Conservation (phyloP, 2,113 vertebrate genomes). For the Pogonocichla stellata region DNA sequence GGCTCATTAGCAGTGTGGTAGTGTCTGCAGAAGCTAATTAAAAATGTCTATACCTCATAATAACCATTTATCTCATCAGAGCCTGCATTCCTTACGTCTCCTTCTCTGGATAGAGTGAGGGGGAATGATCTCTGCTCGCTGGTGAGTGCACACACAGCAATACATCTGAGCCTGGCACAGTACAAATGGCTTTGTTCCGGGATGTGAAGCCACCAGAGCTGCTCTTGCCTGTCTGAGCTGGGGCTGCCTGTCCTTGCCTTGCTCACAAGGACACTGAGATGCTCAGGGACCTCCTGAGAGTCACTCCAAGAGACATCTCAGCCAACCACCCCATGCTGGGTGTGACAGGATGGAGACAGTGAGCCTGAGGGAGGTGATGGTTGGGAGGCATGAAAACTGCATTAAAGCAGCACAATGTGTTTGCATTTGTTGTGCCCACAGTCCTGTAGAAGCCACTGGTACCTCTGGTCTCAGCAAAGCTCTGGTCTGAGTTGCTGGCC, state of each 20-base stretch:
- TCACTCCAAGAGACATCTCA: not conserved
- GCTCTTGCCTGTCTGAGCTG: constrained; percentile 60
- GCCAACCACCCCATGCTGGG: not conserved
- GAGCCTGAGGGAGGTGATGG: not conserved
- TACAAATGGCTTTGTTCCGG: constrained; percentile 3
- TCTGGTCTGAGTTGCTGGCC: fast-evolving
- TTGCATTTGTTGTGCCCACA: not conserved
- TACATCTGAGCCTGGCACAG: not conserved
- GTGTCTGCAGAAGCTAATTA: constrained; percentile 60
- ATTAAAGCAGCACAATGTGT: not conserved
- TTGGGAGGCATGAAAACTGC: not conserved
- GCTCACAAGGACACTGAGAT: constrained; percentile 24
- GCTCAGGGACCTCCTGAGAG: not conserved
- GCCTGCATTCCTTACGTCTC: not conserved
- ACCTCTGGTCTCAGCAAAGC: not conserved
- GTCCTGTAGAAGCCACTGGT: not conserved
- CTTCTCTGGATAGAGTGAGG: not conserved
- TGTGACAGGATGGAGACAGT: not conserved
- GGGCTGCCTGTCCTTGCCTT: constrained; percentile 69
- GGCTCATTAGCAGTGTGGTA: constrained; percentile 46
- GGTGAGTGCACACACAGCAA: not conserved
- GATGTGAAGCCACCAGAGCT: constrained; percentile 71
- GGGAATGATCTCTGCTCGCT: not conserved
- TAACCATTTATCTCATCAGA: constrained; percentile 49
- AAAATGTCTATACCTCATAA: constrained; percentile 46